Evolutionary conservation across 2,888 invertebrate genomes (phyloP).

Genomic region (Scaeva pyrastri): DNA sequence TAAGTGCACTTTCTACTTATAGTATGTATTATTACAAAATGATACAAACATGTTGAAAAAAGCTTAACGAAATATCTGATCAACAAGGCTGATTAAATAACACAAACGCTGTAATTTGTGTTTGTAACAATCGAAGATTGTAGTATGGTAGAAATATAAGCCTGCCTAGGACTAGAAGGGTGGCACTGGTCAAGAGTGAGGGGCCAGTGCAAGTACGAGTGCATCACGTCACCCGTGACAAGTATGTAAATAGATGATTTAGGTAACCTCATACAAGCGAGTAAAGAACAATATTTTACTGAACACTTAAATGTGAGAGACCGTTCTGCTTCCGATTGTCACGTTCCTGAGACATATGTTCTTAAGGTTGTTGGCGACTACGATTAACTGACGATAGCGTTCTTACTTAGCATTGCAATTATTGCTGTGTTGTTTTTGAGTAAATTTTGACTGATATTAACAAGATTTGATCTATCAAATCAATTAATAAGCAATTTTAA

Average conservation of each 20-base stretch:
- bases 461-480: background rate
- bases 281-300: conserved; percentile 26
- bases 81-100: conserved; percentile 1
- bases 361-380: background rate
- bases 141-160: background rate
- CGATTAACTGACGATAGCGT: background rate
- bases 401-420: background rate
- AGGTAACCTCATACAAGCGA: background rate
- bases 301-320: background rate
- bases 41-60: background rate
- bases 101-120: background rate
- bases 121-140: background rate
- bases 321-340: background rate
- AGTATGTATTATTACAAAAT: conserved; percentile 27
- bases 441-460: background rate
- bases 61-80: conserved; percentile 1
- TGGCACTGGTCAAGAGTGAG: background rate
- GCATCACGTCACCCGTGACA: conserved; percentile 14
- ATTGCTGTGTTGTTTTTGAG: background rate
- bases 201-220: background rate
- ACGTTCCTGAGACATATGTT: conserved; percentile 27
- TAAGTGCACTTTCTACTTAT: background rate
- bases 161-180: background rate
- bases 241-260: conserved; percentile 17
- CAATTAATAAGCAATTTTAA: background rate